phyloP scores from a whole-genome alignment of 23 tunicate species.

The Trididemnum nubilum region DNA sequence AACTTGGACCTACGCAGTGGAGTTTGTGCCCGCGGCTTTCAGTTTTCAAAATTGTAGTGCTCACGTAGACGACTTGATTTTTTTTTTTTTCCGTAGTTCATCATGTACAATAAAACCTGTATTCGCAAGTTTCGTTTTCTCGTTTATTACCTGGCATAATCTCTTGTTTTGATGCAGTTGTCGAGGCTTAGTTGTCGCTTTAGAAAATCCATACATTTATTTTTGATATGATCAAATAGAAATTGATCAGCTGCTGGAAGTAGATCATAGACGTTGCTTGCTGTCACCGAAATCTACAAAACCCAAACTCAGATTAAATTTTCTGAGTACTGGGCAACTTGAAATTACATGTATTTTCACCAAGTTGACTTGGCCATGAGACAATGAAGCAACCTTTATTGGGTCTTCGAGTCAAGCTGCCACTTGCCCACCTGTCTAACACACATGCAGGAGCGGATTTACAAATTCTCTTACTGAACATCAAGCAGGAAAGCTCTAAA shows the following conservation, averaged over 20 bases:
- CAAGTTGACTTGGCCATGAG: neutral
- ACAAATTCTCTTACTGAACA: no score
- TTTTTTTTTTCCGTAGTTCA: no score
- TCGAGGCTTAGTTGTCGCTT: conserved; percentile 50
- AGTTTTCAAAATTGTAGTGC: no score
- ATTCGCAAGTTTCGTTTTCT: no score
- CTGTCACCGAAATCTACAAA: conserved; percentile 66
- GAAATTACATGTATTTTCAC: no score
- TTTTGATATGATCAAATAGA: conserved; percentile 62
- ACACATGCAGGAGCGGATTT: no score
- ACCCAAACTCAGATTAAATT: neutral
- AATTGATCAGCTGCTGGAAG: conserved; percentile 94
- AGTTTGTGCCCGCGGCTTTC: no score
- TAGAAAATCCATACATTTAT: conserved; percentile 73
- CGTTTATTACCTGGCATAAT: conserved; percentile 72
- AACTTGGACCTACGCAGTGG: no score
- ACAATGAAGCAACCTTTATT: neutral
- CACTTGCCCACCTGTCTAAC: no score
- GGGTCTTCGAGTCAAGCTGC: neutral
- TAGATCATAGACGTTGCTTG: conserved; percentile 71
- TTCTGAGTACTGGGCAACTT: no score
- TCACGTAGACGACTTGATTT: no score
- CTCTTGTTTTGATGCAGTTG: conserved; percentile 76
- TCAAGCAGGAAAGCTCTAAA: neutral
- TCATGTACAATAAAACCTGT: no score